A percentile compares a stretch with the other conserved stretches of the same genome.
These are phyloP conservation scores for Procambarus virginalis DNA, from an alignment of 1,140 invertebrate genomes.

Conservation along the genomic window DNA sequence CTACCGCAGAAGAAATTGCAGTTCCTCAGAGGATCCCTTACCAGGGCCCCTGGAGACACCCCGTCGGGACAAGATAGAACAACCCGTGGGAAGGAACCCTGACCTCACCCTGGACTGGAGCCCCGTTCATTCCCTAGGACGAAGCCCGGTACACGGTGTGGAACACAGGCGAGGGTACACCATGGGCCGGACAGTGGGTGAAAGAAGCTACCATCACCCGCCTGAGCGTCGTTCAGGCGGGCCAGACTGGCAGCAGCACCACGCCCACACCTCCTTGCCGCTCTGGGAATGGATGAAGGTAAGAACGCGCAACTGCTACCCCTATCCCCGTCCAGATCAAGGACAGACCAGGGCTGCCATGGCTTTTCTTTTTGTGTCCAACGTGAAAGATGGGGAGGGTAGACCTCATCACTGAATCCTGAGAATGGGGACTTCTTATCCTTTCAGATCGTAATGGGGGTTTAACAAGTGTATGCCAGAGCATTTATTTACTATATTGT, in stretches of 20 bases:
- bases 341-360: slow-evolving; percentile 1
- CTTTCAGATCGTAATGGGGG: background rate
- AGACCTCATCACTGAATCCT: background rate
- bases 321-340: slow-evolving; percentile 35
- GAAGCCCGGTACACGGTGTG: background rate
- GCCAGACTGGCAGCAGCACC: slow-evolving; percentile 18
- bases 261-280: slow-evolving; percentile 1
- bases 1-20: slow-evolving; percentile 25
- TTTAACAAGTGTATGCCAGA: background rate
- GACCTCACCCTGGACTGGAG: background rate
- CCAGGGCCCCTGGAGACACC: background rate
- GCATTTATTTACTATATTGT: background rate
- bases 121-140: background rate
- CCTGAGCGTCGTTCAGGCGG: background rate
- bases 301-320: slow-evolving; percentile 5
- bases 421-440: background rate
- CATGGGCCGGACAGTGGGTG: background rate
- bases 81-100: background rate
- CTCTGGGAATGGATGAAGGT: slow-evolving; percentile 35
- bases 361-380: slow-evolving; percentile 7
- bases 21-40: slow-evolving; percentile 21
- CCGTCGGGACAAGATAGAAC: background rate
- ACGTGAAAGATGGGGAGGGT: background rate
- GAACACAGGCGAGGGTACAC: background rate
- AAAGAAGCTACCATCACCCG: background rate